Conservation (phyloP, 2,888 invertebrate genomes). For the Hirudinaria manillensis region DNA sequence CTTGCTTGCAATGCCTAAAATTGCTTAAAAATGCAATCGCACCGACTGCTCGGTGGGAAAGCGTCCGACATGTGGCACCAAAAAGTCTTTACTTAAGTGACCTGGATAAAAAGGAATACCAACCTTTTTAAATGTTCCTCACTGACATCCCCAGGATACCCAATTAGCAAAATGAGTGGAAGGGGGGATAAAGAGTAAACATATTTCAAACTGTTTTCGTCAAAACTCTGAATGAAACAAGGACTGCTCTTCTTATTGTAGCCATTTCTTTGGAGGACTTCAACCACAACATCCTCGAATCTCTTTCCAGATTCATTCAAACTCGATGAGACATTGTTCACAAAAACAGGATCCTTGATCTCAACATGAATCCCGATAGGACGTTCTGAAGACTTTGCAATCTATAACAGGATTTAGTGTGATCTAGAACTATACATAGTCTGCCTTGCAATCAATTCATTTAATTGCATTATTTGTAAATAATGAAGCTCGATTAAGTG, state of each 20-base stretch:
- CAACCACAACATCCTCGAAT: conserved; percentile 38
- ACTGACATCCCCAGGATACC: background rate
- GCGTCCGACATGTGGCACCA: no score
- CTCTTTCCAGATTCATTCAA: conserved; percentile 32
- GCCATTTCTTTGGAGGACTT: conserved; percentile 30
- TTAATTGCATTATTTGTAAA: background rate
- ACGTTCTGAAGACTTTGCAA: conserved; percentile 32
- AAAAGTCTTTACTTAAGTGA: no score
- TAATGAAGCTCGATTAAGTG: background rate
- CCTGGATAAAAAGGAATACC: no score
- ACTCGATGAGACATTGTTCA: conserved; percentile 34
- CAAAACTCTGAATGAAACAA: conserved; percentile 39
- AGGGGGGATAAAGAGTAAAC: conserved; percentile 31
- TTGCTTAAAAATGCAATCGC: no score
- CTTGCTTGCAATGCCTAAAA: no score
- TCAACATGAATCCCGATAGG: conserved; percentile 39
- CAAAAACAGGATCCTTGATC: conserved; percentile 37
- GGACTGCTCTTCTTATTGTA: conserved; percentile 32
- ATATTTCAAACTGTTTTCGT: conserved; percentile 31
- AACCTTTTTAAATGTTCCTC: conserved; percentile 12
- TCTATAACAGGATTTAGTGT: conserved; percentile 5
- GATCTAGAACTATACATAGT: background rate
- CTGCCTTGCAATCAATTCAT: background rate
- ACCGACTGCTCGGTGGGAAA: no score
- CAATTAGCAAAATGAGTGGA: conserved; percentile 32